These are phyloP conservation scores for Phodopus roborovskii DNA, from an alignment of 2,113 vertebrate species.

Conservation along the genomic window DNA sequence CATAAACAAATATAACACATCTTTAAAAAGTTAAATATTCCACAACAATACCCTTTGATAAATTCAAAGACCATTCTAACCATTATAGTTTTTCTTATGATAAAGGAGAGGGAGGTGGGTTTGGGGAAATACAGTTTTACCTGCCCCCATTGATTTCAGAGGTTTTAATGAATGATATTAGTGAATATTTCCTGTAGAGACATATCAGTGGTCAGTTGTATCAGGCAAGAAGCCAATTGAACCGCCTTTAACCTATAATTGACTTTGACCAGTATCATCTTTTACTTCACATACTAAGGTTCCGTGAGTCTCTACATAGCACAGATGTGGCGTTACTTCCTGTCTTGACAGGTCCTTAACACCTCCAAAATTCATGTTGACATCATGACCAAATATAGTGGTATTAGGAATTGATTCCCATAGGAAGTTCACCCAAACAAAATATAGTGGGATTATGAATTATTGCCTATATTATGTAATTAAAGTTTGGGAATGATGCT, in stretches of 20 bases:
- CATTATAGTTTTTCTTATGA: neutral
- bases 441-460: neutral
- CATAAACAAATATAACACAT: neutral
- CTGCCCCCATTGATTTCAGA: conserved; percentile 64
- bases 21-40: neutral
- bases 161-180: conserved; percentile 80
- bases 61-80: neutral
- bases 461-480: neutral
- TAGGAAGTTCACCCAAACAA: neutral
- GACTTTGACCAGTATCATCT: conserved; percentile 50
- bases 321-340: conserved; percentile 78
- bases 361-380: neutral
- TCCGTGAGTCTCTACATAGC: conserved; percentile 55
- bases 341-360: neutral
- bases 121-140: conserved; percentile 17
- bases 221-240: conserved; percentile 54
- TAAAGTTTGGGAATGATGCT: neutral
- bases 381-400: neutral
- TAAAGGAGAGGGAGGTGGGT: neutral
- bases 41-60: neutral
- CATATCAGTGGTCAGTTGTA: conserved; percentile 68
- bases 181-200: conserved; percentile 70
- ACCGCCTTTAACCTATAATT: conserved; percentile 69
- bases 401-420: too few relatives aligned
- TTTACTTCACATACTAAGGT: conserved; percentile 77